Evolutionary conservation across 2,888 invertebrate genomes (phyloP), one percentile per base, ranked within the genome.

Genomic region (Coecobrya sp.): DNA sequence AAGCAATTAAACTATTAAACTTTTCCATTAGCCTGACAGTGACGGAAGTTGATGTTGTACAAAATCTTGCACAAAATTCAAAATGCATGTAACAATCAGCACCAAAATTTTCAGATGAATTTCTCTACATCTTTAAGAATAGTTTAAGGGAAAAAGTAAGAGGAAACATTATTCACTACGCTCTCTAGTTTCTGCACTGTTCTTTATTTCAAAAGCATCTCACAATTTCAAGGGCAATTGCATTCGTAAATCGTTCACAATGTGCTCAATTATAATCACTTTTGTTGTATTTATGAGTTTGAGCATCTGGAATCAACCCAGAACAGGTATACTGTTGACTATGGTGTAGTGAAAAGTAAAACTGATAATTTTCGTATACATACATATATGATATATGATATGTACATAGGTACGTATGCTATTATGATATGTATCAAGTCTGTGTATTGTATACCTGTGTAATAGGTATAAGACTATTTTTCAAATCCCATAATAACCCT

Each of bases 211-310:
- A 62, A 0, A 11, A 45, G 42, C 7, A 30, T 68, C 19, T 73
- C 25, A 10, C 45, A 25, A 59, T 59, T 81, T 81, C 81, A 81
- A 81, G 81, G 81, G 59, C 59, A 52, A 81, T 81, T 81, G 27
- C 30, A 81, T 59, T 81, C 36, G 55, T 30, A 81, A 81, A 81
- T 81, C 36, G 19, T 59, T 81, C 59, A 81, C 25, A 49, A 25
- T 59, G 2, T 30, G 30, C 30, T 16, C 25, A 76, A 76, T 45
- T 45, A 42, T 73, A 73, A 76, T 49, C 22, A 76, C 25, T 19
- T 49, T 49, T 49, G n/a, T 49, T 45, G 70, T 36, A 70, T 70
- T 70, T 70, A 73, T 19, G 73, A 30, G 30, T 5, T 5, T 68
- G 30, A 25, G 65, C 7, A 62, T 62, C 62, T 8, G 62, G 7